A percentile compares a stretch with the other conserved stretches of the same genome.
Evolutionary conservation across 2,113 vertebrate genomes (phyloP).

Genomic region (Lates calcarifer): DNA sequence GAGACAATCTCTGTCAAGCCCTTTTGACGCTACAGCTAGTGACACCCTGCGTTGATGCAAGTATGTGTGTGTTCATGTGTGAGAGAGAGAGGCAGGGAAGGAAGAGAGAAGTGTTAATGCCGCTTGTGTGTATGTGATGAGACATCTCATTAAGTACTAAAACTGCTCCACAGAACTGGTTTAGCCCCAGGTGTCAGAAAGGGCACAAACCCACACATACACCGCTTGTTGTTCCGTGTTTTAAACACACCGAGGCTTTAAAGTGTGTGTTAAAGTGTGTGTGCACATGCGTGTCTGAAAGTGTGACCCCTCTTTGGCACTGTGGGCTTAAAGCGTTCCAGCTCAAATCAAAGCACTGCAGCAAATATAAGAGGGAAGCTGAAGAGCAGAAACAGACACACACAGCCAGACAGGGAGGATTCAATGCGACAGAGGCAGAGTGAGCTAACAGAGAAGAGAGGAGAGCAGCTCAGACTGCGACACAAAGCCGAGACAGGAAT

Average conservation of each 20-base stretch:
- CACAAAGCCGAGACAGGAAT: conserved; percentile 50
- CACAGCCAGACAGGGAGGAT: conserved; percentile 48
- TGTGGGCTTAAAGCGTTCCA: conserved; percentile 40
- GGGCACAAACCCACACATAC: conserved; percentile 1
- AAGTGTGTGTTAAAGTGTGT: conserved; percentile 20
- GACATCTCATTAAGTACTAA: conserved; percentile 54
- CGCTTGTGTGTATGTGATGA: conserved; percentile 29
- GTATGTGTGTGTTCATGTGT: not conserved
- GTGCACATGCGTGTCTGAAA: not conserved
- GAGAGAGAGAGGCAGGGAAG: not conserved
- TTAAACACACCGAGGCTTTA: conserved; percentile 2
- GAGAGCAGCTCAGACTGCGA: conserved; percentile 53
- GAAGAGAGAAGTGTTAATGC: conserved; percentile 6
- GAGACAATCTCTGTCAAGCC: conserved; percentile 27
- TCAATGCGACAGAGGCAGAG: conserved; percentile 64
- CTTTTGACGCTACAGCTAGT: conserved; percentile 27
- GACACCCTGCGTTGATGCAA: conserved; percentile 5
- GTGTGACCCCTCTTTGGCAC: conserved; percentile 51
- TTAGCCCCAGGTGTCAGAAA: conserved; percentile 39
- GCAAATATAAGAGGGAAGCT: conserved; percentile 60
- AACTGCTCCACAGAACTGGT: conserved; percentile 24
- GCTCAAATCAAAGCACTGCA: conserved; percentile 69
- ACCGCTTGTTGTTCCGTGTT: conserved; percentile 10
- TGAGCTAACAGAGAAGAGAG: conserved; percentile 32
- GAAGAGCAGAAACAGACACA: conserved; percentile 49